Evolutionary conservation across 1,140 invertebrate species (phyloP).

Genomic region (Ditylenchus dipsaci): DNA sequence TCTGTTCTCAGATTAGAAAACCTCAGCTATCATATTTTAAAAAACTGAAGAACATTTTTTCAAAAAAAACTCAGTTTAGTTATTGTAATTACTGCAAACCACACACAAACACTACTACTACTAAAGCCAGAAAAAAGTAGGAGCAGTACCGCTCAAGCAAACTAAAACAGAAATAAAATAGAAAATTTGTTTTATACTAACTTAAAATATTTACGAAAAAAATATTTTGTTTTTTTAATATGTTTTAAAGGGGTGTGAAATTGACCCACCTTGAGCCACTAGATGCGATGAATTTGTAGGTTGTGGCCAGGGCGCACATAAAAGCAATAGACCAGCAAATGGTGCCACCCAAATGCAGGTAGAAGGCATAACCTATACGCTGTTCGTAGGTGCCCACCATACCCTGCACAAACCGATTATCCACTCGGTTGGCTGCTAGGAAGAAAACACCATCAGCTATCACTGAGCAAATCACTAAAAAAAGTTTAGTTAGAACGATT

Average conservation of each 20-base stretch:
- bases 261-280: constrained; percentile 25
- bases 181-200: not conserved
- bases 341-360: constrained; percentile 55
- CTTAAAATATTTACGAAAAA: not conserved
- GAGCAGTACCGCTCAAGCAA: too few relatives aligned
- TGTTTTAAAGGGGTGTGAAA: too few relatives aligned
- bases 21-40: too few relatives aligned
- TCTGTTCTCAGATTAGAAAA: too few relatives aligned
- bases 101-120: too few relatives aligned
- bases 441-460: constrained; percentile 58
- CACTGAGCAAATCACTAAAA: constrained; percentile 50
- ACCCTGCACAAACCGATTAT: constrained; percentile 56
- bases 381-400: constrained; percentile 47
- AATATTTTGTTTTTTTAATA: too few relatives aligned
- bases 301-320: constrained; percentile 47
- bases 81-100: too few relatives aligned
- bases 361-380: constrained; percentile 56
- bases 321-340: constrained; percentile 51
- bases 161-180: too few relatives aligned
- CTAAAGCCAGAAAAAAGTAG: too few relatives aligned
- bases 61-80: too few relatives aligned
- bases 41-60: too few relatives aligned
- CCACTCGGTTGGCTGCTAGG: constrained; percentile 55
- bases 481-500: not conserved
- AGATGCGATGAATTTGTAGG: constrained; percentile 55